phyloP scores from a whole-genome alignment of 2,797 vertebrate genomes.

The Parotocinclus haroldoi region DNA sequence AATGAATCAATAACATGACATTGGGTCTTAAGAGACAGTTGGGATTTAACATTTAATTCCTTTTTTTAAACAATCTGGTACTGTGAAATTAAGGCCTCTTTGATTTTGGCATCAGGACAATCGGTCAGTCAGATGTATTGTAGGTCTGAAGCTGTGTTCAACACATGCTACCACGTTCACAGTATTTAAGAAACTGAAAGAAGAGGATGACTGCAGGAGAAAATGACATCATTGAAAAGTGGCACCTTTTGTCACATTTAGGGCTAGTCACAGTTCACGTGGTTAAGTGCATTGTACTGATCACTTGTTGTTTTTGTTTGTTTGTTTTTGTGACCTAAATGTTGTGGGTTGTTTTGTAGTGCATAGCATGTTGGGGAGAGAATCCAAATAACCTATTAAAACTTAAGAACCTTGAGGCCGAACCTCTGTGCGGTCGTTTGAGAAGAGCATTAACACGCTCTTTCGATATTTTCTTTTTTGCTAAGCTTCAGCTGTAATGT shows the following conservation, averaged over 20 bases:
- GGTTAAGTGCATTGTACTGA: conserved; percentile 30
- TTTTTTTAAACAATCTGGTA: conserved; percentile 71
- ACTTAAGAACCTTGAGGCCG: not conserved
- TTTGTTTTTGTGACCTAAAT: conserved; percentile 9
- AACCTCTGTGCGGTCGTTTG: no score
- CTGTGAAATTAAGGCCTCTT: conserved; percentile 81
- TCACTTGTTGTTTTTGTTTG: not conserved
- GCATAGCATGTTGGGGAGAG: conserved; percentile 40
- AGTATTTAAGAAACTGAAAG: conserved; percentile 64
- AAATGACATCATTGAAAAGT: conserved; percentile 65
- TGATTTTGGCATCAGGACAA: conserved; percentile 81
- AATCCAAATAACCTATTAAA: conserved; percentile 23
- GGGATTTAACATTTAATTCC: conserved; percentile 60
- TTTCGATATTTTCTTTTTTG: no score
- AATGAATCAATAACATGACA: conserved; percentile 71
- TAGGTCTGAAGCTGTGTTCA: conserved; percentile 60
- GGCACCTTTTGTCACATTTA: conserved; percentile 45
- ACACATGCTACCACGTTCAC: conserved; percentile 70
- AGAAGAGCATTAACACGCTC: no score
- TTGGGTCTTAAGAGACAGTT: conserved; percentile 67
- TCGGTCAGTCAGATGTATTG: conserved; percentile 70
- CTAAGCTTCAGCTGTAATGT: not conserved
- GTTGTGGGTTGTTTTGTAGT: conserved; percentile 19
- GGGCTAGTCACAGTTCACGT: conserved; percentile 41
- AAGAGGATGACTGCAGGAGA: conserved; percentile 47